Evolutionary conservation across 2,113 vertebrate genomes (phyloP).

Genomic region (Campylomormyrus numenius): DNA sequence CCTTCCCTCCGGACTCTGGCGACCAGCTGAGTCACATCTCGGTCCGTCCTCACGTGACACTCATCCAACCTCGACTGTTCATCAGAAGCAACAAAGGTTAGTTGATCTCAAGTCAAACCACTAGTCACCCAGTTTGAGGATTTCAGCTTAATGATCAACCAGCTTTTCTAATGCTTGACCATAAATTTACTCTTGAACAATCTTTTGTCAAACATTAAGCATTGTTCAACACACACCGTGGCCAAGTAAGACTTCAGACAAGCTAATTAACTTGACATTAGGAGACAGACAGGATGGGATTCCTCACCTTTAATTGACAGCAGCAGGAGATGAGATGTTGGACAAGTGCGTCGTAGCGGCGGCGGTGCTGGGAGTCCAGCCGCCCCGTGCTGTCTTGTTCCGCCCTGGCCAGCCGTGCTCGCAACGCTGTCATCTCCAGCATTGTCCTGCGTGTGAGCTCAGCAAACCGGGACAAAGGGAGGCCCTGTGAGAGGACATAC

Average conservation of each 20-base stretch:
- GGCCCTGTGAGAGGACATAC: background rate
- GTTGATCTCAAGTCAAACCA: background rate
- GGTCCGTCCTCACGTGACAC: constrained; percentile 51
- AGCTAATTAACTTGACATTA: background rate
- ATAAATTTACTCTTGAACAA: background rate
- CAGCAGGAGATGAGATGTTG: constrained; percentile 54
- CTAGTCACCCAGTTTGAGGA: background rate
- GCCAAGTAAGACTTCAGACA: background rate
- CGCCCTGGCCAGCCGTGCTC: constrained; percentile 46
- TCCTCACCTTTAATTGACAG: constrained; percentile 63
- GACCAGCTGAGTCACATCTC: constrained; percentile 54
- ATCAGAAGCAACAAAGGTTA: background rate
- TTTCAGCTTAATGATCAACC: background rate
- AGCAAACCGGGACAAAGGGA: constrained; percentile 36
- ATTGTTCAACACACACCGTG: background rate
- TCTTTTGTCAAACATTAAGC: background rate
- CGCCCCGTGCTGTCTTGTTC: constrained; percentile 52
- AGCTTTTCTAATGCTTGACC: background rate
- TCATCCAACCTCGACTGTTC: constrained; percentile 58
- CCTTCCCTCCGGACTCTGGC: constrained; percentile 52
- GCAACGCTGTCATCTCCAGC: constrained; percentile 60
- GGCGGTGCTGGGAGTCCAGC: constrained; percentile 50
- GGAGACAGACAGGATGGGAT: background rate
- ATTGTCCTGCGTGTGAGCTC: constrained; percentile 55
- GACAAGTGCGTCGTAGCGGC: constrained; percentile 57